Conservation (phyloP, 1,140 invertebrate genomes). For the Caenorhabditis remanei region DNA sequence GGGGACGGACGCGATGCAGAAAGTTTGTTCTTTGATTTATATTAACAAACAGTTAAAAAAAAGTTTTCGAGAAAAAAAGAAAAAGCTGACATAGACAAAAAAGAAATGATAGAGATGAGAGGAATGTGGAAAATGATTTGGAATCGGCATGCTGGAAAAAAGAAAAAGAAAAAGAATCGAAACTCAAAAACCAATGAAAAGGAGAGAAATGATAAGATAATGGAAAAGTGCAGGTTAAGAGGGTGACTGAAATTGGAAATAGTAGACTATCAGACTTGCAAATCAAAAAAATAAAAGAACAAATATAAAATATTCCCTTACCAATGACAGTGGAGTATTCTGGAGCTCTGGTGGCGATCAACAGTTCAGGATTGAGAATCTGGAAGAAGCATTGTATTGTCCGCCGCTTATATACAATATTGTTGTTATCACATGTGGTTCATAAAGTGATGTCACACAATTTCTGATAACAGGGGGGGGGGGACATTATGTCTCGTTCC, state of each 20-base stretch:
- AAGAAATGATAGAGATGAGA: too few relatives aligned
- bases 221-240: background rate
- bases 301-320: background rate
- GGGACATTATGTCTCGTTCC: conserved; percentile 31
- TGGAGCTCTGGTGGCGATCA: conserved; percentile 8
- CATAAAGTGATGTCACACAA: conserved; percentile 29
- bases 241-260: background rate
- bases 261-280: background rate
- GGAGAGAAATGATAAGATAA: background rate
- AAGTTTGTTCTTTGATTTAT: conserved; percentile 55
- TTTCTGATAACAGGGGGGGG: conserved; percentile 21
- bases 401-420: conserved; percentile 10
- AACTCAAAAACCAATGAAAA: too few relatives aligned
- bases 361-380: conserved; percentile 48
- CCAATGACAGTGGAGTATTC: background rate
- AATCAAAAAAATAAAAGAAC: background rate
- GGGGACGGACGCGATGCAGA: conserved; percentile 15
- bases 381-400: background rate
- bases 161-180: background rate
- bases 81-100: background rate
- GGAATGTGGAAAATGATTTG: background rate
- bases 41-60: conserved; percentile 49
- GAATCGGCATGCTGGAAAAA: background rate
- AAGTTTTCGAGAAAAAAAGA: background rate
- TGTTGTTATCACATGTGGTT: conserved; percentile 44